phyloP scores from a whole-genome alignment of 1,140 invertebrate species.

The Drosophila sproati region DNA sequence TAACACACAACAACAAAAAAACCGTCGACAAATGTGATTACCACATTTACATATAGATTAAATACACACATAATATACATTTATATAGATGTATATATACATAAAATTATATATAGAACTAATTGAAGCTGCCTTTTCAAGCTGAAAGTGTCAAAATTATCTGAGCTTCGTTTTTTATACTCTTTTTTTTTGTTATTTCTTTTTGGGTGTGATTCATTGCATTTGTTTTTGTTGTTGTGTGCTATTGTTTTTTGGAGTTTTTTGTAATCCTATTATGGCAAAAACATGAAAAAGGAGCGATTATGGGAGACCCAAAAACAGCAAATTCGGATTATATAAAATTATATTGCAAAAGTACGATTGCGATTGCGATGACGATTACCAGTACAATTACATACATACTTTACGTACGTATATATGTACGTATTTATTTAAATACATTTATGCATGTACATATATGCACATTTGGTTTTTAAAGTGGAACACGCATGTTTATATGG shows the following conservation, averaged over 20 bases:
- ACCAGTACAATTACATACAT: conserved; percentile 26
- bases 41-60: conserved; percentile 55
- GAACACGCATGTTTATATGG: conserved; percentile 67
- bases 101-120: conserved; percentile 28
- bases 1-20: conserved; percentile 9
- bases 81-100: conserved; percentile 1
- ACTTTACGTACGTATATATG: conserved; percentile 30
- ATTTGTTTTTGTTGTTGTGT: background rate
- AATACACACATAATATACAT: conserved; percentile 15
- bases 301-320: conserved; percentile 19
- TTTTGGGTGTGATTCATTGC: conserved; percentile 33
- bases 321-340: conserved; percentile 54
- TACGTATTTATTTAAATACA: conserved; percentile 49
- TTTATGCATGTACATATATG: conserved; percentile 42
- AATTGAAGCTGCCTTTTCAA: conserved; percentile 33
- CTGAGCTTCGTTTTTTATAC: conserved; percentile 14
- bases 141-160: conserved; percentile 46
- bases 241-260: conserved; percentile 4
- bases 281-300: conserved; percentile 24
- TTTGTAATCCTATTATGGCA: conserved; percentile 49
- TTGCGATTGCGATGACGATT: conserved; percentile 24
- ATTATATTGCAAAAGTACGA: conserved; percentile 37
- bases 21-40: conserved; percentile 24
- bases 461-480: conserved; percentile 53
- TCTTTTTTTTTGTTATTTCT: conserved; percentile 5